Percentiles rank a stretch among this genome's conserved stretches.
phyloP scores from a whole-genome alignment of 2,113 vertebrate species.

The Colistium nudipinnis region DNA sequence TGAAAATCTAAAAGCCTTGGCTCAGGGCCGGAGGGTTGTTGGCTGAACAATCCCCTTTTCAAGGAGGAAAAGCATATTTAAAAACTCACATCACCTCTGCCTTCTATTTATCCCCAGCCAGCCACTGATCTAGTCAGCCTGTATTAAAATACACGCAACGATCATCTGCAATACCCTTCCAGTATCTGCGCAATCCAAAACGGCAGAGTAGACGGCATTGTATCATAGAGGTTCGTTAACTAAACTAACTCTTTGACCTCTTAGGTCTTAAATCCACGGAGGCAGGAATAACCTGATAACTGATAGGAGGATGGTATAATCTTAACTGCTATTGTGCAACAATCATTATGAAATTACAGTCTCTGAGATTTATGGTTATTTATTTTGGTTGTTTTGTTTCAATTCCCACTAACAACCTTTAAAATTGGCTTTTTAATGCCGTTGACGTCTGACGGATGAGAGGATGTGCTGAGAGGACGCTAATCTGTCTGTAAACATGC shows the following conservation, averaged over 20 bases:
- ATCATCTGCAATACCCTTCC: slow-evolving; percentile 54
- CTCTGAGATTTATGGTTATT: neutral
- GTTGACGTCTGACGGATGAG: slow-evolving; percentile 22
- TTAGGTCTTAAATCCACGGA: slow-evolving; percentile 19
- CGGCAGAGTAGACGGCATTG: slow-evolving; percentile 4
- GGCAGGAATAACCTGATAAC: slow-evolving; percentile 17
- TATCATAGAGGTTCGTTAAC: neutral
- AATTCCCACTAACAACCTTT: slow-evolving; percentile 19
- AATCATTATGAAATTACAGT: slow-evolving; percentile 23
- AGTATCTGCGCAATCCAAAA: slow-evolving; percentile 22
- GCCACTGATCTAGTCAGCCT: slow-evolving; percentile 47
- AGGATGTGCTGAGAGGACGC: slow-evolving; percentile 9
- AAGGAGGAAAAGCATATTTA: slow-evolving; percentile 50
- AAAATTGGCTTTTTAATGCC: slow-evolving; percentile 10
- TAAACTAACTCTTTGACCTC: slow-evolving; percentile 20
- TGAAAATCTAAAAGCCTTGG: slow-evolving; percentile 46
- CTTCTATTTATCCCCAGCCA: slow-evolving; percentile 25
- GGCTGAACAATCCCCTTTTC: slow-evolving; percentile 42
- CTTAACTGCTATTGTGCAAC: neutral
- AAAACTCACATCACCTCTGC: slow-evolving; percentile 49
- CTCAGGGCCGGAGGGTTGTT: slow-evolving; percentile 34
- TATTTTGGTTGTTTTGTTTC: too few relatives aligned
- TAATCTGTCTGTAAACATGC: slow-evolving; percentile 39
- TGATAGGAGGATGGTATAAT: neutral
- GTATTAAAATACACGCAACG: slow-evolving; percentile 35